Base-by-base conservation (phyloP, 2,888 invertebrate species). In the Helleia helle region DNA sequence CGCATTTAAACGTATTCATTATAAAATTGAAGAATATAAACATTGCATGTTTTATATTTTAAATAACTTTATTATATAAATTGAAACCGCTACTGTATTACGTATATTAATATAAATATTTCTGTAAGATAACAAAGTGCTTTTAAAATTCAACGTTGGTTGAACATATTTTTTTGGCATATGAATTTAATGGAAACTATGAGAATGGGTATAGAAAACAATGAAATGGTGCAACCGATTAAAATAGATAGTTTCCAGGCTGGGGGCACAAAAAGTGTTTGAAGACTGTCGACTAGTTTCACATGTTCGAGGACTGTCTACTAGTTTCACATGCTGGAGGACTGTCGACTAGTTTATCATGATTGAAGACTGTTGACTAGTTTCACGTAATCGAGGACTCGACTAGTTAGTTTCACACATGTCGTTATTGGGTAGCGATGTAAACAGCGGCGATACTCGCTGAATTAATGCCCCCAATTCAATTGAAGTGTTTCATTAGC, bases 401-500 rank as follows among this genome's bases (percentile, higher is more conserved):
- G n/a, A n/a, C n/a, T n/a, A n/a, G n/a, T n/a, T 38, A 14, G 44
- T 45, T 51, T 43, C 46, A 47, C 53, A 46, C 46, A 50, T 37
- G 50, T 39, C 43, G 59, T 58, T 60, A 62, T 61, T 54, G 58
- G 50, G 54, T 61, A 55, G 51, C 59, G 68, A 61, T 70, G 65
- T 74, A 74, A 74, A 76, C 68, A 77, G 54, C 58, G 56, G 57
- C 67, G n/a, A 68, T 64, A 51, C 55, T 58, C 50, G 67, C 68
- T 72, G 74, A 80, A 80, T 79, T 74, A 81, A 77, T 75, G 83
- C 76, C 74, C 80, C 80, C 81, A 83, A 84, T 83, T 76, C 83
- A 83, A 81, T 84, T 81, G 75, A 77, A 79, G 71, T 76, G 81
- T 81, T 83, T 83, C 77, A 83, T 84, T 83, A 83, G 80, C 71